Percentiles rank a stretch among this genome's conserved stretches.
phyloP scores from a whole-genome alignment of 2,797 vertebrate species.

The Phylloscopus collybita region DNA sequence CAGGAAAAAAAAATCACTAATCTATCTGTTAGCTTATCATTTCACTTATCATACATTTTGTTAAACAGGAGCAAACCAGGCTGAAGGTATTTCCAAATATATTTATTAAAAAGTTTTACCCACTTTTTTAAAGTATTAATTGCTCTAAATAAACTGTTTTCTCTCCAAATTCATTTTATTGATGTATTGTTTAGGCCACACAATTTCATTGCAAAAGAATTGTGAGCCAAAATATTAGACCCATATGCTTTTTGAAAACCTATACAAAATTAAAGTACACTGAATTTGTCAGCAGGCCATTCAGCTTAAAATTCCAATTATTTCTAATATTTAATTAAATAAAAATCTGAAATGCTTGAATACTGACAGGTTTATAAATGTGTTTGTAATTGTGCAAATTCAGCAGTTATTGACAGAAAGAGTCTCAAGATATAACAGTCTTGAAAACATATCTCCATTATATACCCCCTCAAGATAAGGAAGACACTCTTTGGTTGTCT shows the following conservation, averaged over 20 bases:
- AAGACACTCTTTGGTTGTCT: not conserved
- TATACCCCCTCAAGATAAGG: not conserved
- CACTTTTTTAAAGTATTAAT: not conserved
- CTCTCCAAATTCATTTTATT: not conserved
- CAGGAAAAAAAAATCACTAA: not conserved
- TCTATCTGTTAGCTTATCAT: not conserved
- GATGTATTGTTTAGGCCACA: not conserved
- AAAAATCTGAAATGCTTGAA: not conserved
- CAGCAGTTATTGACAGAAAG: not conserved
- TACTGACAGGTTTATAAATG: not conserved
- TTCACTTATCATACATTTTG: not conserved
- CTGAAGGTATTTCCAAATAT: conserved; percentile 21
- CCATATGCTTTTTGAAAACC: not conserved
- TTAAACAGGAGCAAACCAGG: not conserved
- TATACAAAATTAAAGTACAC: not conserved
- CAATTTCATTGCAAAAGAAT: not conserved
- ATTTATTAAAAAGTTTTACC: not conserved
- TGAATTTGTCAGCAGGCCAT: not conserved
- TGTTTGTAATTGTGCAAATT: not conserved
- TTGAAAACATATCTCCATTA: not conserved
- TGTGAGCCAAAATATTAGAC: not conserved
- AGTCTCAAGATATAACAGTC: not conserved
- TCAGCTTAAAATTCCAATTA: not conserved
- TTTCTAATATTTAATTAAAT: not conserved
- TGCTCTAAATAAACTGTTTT: not conserved